phyloP scores from a whole-genome alignment of 2,888 invertebrate species.

The Standfussiana lucernea region DNA sequence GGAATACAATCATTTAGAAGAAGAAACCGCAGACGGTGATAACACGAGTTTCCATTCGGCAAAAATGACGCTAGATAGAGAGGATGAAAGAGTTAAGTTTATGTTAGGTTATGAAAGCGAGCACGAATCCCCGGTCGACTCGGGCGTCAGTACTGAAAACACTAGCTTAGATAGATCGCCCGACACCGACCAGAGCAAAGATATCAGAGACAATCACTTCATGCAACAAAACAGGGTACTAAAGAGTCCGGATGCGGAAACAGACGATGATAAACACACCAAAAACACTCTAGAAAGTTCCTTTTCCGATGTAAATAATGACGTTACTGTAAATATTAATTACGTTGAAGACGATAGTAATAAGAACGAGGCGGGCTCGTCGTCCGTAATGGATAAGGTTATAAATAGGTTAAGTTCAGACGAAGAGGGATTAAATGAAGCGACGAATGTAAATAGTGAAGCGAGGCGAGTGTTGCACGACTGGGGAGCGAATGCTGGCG shows the following conservation, averaged over 20 bases:
- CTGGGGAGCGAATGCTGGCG: constrained; percentile 76
- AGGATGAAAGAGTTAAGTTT: constrained; percentile 85
- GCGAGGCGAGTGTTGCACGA: constrained; percentile 74
- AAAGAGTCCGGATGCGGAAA: constrained; percentile 76
- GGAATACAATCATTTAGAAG: constrained; percentile 81
- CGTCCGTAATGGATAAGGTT: constrained; percentile 69
- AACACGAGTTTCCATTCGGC: constrained; percentile 83
- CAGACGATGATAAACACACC: constrained; percentile 69
- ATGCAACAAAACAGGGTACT: constrained; percentile 87
- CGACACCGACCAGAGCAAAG: constrained; percentile 88
- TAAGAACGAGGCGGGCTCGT: constrained; percentile 86
- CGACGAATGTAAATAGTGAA: constrained; percentile 71
- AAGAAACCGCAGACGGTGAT: constrained; percentile 75
- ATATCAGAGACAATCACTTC: constrained; percentile 75
- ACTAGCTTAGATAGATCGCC: constrained; percentile 93
- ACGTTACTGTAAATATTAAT: constrained; percentile 82
- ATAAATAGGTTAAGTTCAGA: constrained; percentile 78
- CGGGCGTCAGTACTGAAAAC: constrained; percentile 94
- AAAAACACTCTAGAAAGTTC: constrained; percentile 80
- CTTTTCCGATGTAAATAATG: constrained; percentile 78
- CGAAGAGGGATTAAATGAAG: constrained; percentile 76
- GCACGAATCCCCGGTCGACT: constrained; percentile 90
- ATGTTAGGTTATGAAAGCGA: constrained; percentile 89
- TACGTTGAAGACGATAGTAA: constrained; percentile 81
- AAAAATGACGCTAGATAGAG: constrained; percentile 78